phyloP scores from a whole-genome alignment of 2,888 invertebrate genomes.

The Galerucella calmariensis region DNA sequence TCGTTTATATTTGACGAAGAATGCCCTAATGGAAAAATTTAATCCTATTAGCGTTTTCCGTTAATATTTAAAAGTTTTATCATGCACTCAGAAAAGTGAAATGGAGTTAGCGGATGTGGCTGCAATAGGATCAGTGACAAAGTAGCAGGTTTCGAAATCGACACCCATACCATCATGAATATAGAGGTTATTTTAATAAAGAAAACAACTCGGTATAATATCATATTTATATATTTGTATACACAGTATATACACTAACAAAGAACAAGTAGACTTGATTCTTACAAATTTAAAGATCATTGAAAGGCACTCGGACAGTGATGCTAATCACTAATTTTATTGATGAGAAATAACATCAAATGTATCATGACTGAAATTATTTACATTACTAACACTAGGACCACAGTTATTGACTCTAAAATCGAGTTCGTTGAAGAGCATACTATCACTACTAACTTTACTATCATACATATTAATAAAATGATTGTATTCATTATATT shows the following conservation, averaged over 20 bases:
- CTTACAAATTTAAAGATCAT: constrained; percentile 51
- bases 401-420: constrained; percentile 55
- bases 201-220: constrained; percentile 26
- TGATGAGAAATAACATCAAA: constrained; percentile 54
- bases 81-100: too few species aligned
- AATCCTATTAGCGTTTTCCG: too few species aligned
- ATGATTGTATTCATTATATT: constrained; percentile 60
- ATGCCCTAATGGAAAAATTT: too few species aligned
- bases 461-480: constrained; percentile 57
- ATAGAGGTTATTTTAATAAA: background rate
- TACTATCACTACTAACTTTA: constrained; percentile 53
- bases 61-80: too few species aligned
- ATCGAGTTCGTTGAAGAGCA: constrained; percentile 62
- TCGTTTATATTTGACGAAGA: too few species aligned
- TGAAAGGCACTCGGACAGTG: constrained; percentile 55
- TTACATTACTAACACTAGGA: constrained; percentile 49
- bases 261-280: constrained; percentile 43
- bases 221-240: constrained; percentile 47
- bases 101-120: too few species aligned
- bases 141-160: too few species aligned
- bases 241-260: constrained; percentile 48
- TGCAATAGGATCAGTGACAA: too few species aligned
- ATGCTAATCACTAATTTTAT: constrained; percentile 39
- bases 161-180: too few species aligned
- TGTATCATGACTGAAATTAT: constrained; percentile 51